Evolutionary conservation across 2,797 vertebrate genomes (phyloP).

Genomic region (Vespertilio murinus): DNA sequence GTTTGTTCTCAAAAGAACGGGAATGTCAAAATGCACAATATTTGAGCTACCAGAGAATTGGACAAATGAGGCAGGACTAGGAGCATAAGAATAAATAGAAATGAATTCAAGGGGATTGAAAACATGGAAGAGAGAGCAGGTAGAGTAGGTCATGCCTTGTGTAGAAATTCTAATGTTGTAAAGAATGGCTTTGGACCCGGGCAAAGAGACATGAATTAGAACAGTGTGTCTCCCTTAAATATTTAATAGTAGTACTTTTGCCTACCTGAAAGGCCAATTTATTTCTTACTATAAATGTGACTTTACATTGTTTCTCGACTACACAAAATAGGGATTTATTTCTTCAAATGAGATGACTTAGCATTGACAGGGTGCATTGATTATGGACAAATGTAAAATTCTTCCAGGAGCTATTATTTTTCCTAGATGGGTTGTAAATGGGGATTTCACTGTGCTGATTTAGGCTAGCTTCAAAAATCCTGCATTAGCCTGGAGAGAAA

Average conservation of each 20-base stretch:
- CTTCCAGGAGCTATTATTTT: conserved; percentile 34
- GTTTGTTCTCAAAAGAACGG: conserved; percentile 7
- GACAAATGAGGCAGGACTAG: not conserved
- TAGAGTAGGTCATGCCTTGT: not conserved
- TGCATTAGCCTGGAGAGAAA: not conserved
- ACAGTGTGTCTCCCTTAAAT: not conserved
- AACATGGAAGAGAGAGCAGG: not conserved
- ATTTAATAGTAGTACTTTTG: conserved; percentile 4
- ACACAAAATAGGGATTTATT: conserved; percentile 23
- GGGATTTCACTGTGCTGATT: conserved; percentile 19
- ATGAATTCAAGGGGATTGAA: not conserved
- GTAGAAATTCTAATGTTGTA: not conserved
- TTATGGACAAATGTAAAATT: conserved; percentile 43
- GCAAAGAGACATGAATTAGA: not conserved
- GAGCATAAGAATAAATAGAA: not conserved
- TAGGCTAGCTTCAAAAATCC: conserved; percentile 11
- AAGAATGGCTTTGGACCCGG: not conserved
- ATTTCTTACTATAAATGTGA: not conserved
- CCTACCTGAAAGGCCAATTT: not conserved
- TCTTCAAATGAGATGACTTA: conserved; percentile 46
- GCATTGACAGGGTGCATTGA: conserved; percentile 25
- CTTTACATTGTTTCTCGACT: not conserved
- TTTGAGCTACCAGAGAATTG: not conserved
- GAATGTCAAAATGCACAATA: not conserved
- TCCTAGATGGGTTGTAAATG: conserved; percentile 21